A percentile compares a stretch with the other conserved stretches of the same genome.
Evolutionary conservation across 2,797 vertebrate genomes (phyloP).

Genomic region (Manis pentadactyla): DNA sequence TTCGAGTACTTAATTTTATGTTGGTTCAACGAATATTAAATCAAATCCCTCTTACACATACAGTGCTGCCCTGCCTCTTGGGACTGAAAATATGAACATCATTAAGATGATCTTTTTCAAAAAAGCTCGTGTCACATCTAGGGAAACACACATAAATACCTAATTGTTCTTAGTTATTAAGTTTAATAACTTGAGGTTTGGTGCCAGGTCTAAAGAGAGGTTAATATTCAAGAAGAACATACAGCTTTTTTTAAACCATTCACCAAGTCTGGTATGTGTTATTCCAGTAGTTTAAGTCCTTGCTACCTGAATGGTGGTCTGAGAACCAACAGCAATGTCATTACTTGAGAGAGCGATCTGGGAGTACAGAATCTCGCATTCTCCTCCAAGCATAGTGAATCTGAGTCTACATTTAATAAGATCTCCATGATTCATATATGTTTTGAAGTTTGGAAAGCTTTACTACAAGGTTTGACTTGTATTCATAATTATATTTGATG

Average conservation of each 20-base stretch:
- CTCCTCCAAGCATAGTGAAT: neutral
- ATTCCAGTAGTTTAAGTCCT: neutral
- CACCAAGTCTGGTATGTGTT: neutral
- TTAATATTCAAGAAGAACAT: conserved; percentile 32
- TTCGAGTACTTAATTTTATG: conserved; percentile 9
- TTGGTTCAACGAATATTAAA: neutral
- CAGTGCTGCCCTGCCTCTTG: neutral
- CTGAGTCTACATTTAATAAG: neutral
- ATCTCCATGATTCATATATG: neutral
- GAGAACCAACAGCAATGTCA: neutral
- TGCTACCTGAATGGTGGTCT: neutral
- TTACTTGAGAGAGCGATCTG: neutral
- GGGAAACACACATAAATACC: conserved; percentile 53
- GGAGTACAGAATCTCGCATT: neutral
- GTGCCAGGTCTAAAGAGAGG: conserved; percentile 13
- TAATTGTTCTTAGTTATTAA: conserved; percentile 46
- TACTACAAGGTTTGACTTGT: neutral
- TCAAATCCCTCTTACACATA: neutral
- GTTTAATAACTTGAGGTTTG: conserved; percentile 55
- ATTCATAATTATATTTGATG: neutral
- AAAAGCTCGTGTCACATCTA: conserved; percentile 51
- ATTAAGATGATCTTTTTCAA: conserved; percentile 36
- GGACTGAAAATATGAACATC: conserved; percentile 21
- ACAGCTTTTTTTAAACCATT: neutral
- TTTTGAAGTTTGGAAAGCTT: neutral